Base-by-base conservation (phyloP, 2,888 invertebrate genomes). In the Metacarcinus magister region DNA sequence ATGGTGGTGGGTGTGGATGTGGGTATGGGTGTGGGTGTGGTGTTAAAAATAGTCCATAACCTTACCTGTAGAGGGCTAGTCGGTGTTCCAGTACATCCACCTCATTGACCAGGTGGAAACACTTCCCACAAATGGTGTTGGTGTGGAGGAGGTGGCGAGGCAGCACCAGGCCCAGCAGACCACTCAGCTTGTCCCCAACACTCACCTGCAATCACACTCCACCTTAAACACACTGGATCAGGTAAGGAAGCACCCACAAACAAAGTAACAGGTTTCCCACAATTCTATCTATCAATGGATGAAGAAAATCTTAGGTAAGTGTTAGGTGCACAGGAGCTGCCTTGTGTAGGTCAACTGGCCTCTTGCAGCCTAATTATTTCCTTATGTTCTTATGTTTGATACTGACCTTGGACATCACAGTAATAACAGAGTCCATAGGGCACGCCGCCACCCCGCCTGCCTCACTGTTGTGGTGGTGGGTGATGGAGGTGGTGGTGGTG, bases 71-170 rank as follows among this genome's bases (percentile, higher is more conserved):
- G 16, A 94, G 67, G 13, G 96, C 75, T 7, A 97, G 89, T 19
- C 96, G 93, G 60, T 97, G 96, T 60, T 97, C 97, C 54, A 97
- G n/a, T 7, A 97, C 44, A 44, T 97, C 97, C 43, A 97, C 54
- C 54, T 97, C 97, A 94, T 97, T 97, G 28, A 97, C 93, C 23
- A 97, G 60, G 39, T 96, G 96, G 93, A 96, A 96, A 75, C 97
- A 97, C 93, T 96, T 95, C 46, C 96, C 95, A 39, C 97, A 97
- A 28, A 97, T 95, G n/a, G 95, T 95, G 54, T 90, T 96, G 75
- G 96, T 95, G 82, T 95, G 96, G 5, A 95, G 93, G 19, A 92
- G 89, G 54, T 95, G 75, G 2, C 96, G 67, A 19, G 96, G 96
- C 75, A 96, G 91, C 67, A 94, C 89, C 32, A 95, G 75, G 39